phyloP scores from a whole-genome alignment of 2,797 vertebrate species.

The Pristis pectinata region DNA sequence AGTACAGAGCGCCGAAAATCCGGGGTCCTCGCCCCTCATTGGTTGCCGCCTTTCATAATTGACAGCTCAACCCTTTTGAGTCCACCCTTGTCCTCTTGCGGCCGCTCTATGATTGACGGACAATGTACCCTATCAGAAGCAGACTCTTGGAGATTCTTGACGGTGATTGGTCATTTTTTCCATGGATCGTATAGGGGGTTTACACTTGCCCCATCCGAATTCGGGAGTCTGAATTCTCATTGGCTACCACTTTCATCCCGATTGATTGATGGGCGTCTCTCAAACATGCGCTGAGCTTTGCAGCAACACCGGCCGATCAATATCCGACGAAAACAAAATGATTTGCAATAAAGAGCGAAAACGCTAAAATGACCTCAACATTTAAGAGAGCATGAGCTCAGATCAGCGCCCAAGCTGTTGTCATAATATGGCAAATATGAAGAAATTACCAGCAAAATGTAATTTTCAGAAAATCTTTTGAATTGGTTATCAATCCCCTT shows the following conservation, averaged over 20 bases:
- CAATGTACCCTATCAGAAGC: background rate
- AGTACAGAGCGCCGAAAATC: background rate
- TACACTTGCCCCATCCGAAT: background rate
- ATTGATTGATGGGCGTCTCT: background rate
- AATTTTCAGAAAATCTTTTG: background rate
- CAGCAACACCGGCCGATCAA: too few relatives aligned
- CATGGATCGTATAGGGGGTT: background rate
- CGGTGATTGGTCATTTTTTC: background rate
- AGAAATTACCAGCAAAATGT: background rate
- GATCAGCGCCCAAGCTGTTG: background rate
- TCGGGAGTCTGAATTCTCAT: background rate
- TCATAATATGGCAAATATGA: background rate
- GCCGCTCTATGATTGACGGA: background rate
- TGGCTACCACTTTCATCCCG: background rate
- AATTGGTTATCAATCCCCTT: too few relatives aligned
- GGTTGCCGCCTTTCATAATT: background rate
- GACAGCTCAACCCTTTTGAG: background rate
- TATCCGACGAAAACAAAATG: background rate
- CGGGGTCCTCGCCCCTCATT: background rate
- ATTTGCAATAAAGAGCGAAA: constrained; percentile 5
- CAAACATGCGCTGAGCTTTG: background rate
- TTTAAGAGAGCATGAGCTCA: background rate
- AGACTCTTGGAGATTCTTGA: background rate
- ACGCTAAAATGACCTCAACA: background rate
- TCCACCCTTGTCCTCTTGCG: background rate